Conservation (phyloP, 2,797 vertebrate genomes). For the Acanthornis magna region DNA sequence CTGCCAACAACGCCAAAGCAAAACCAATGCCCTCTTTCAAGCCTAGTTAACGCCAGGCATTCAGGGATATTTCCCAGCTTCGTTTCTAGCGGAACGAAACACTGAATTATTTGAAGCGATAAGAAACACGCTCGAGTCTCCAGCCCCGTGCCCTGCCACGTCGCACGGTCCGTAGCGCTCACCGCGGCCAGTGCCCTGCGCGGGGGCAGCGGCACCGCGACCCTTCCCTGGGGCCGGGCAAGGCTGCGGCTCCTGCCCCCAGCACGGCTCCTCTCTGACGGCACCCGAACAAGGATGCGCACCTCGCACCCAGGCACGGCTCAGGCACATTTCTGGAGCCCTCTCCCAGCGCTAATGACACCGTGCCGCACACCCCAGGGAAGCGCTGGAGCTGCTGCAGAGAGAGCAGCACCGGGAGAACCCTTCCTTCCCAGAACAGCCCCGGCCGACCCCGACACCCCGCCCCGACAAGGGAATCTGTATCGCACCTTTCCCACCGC, state of each 20-base stretch:
- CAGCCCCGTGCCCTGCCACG: not conserved
- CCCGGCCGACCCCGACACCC: not conserved
- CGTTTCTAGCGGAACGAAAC: not conserved
- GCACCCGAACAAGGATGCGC: not conserved
- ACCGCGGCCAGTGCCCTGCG: fast-evolving
- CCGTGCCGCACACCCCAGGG: not conserved
- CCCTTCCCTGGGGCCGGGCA: fast-evolving
- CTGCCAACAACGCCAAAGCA: not conserved
- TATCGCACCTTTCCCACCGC: not conserved
- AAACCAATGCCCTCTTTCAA: not conserved
- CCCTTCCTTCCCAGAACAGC: not conserved
- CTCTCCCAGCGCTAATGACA: not conserved
- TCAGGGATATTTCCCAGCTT: not conserved
- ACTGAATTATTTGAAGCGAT: fast-evolving
- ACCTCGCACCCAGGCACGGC: not conserved
- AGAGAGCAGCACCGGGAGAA: not conserved
- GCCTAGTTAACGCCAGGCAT: not conserved
- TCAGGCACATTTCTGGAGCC: not conserved
- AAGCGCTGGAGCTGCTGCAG: not conserved
- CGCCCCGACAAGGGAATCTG: fast-evolving
- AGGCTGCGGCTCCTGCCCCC: fast-evolving
- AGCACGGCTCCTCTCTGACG: fast-evolving
- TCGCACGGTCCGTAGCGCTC: fast-evolving
- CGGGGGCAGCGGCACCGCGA: not conserved
- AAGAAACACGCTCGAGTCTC: fast-evolving